Evolutionary conservation across 1,140 invertebrate genomes (phyloP), one percentile per base, ranked within the genome.

Genomic region (Diachasma alloeum): DNA sequence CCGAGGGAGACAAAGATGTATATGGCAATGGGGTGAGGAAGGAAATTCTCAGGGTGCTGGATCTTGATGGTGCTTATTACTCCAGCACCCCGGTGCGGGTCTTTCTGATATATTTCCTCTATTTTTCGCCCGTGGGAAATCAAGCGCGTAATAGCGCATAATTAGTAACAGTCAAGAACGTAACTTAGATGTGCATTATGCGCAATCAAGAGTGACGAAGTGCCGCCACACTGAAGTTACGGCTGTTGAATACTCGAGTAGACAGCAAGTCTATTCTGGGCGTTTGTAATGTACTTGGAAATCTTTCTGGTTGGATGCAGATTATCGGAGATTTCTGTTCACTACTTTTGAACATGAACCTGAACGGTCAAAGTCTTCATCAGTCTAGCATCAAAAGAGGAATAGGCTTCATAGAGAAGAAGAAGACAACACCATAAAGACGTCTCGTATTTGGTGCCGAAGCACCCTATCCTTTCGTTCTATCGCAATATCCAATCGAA

Each of bases 61-160:
- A 83, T 87, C 87, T 87, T 87, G 87, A 88, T 87, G 82, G 84
- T 80, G 84, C 86, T 89, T 88, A 88, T 87, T 88, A 88, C 84
- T 89, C 85, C 86, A 72, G n/a, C 42, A 39, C 8, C 63, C 48
- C 69, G n/a, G 31, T 26, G 24, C 19, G 24, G 13, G 26, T 63
- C 37, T 31, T 53, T 84, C 83, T 86, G 83, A 86, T 88, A 86
- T 86, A 87, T 87, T 83, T 83, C 84, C 83, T 85, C 83, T 86
- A 88, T 88, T 88, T 89, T 89, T 87, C 87, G 85, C 87, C 87
- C 83, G 83, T 83, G 87, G 87, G 87, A 89, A 89, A 89, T 89
- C 87, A 89, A 86, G 86, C 83, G 86, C 83, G 81, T 87, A 87
- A 85, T 85, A 85, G 83, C 81, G 83, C 83, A 88, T 89, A 89